phyloP scores from a whole-genome alignment of 2,888 invertebrate species.

The Norana najaformis region DNA sequence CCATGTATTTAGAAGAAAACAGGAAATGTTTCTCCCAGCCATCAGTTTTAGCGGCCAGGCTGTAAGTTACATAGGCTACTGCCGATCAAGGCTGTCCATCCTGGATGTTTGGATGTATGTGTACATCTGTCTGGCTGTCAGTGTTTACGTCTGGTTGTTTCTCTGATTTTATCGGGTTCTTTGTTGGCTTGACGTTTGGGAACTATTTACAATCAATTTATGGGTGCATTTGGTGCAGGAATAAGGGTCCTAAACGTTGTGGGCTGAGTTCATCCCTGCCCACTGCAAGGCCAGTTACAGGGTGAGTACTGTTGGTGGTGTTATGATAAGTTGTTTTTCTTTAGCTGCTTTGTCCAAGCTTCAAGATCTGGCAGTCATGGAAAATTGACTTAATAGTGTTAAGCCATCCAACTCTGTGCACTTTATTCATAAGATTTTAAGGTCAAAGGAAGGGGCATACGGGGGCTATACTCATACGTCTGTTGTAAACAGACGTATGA shows the following conservation, averaged over 20 bases:
- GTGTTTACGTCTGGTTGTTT: neutral
- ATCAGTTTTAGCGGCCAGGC: neutral
- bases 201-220: neutral
- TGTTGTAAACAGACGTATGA: neutral
- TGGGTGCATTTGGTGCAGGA: neutral
- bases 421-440: neutral
- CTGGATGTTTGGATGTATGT: neutral
- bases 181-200: neutral
- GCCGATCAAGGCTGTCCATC: neutral
- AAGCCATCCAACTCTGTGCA: neutral
- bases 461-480: no score
- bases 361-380: neutral
- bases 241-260: neutral
- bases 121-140: neutral
- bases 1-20: neutral
- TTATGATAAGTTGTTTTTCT: neutral
- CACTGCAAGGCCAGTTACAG: neutral
- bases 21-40: neutral
- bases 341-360: neutral
- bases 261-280: neutral
- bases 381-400: neutral
- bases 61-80: neutral
- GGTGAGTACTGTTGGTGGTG: neutral
- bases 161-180: neutral
- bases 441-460: neutral